These are phyloP conservation scores for Columba livia DNA, from an alignment of 2,113 vertebrate species.

Conservation along the genomic window DNA sequence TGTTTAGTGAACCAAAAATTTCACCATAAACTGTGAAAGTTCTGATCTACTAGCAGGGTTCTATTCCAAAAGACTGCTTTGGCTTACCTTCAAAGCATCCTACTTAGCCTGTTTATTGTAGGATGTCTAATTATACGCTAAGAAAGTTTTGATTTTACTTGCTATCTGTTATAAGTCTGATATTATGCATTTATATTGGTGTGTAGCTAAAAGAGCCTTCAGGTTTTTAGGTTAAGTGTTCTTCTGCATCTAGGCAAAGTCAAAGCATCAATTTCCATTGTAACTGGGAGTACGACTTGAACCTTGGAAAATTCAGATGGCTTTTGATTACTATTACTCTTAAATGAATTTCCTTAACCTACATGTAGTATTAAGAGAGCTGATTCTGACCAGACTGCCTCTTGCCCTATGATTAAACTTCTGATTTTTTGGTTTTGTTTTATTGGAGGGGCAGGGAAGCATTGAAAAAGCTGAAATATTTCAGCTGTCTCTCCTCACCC, in stretches of 20 bases:
- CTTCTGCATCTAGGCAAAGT: background rate
- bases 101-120: background rate
- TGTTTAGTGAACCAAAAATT: conserved; percentile 22
- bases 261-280: rapidly evolving
- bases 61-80: background rate
- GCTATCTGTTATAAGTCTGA: background rate
- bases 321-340: background rate
- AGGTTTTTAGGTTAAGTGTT: background rate
- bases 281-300: background rate
- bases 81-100: background rate
- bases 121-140: background rate
- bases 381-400: background rate
- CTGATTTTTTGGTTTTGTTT: background rate
- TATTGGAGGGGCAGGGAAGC: background rate
- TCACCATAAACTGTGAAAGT: background rate
- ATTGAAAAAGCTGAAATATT: background rate
- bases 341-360: background rate
- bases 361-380: background rate
- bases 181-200: background rate
- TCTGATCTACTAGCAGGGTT: background rate
- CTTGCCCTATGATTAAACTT: background rate
- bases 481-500: background rate
- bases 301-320: background rate
- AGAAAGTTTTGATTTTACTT: background rate
- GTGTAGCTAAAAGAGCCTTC: background rate